Conservation (phyloP, 2,888 invertebrate genomes). For the Tipula helvola region DNA sequence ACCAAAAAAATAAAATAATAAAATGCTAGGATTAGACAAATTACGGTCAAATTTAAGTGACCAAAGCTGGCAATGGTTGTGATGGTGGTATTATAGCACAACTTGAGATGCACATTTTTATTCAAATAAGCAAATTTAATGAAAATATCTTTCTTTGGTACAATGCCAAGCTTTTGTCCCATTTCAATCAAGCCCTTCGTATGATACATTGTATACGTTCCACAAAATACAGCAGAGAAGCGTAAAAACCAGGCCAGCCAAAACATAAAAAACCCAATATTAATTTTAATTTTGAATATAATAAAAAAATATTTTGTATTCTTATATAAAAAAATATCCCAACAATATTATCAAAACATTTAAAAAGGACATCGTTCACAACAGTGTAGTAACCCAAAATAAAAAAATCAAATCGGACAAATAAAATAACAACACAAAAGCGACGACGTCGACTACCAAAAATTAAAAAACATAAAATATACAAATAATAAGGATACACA, state of each 20-base stretch:
- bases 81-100: not conserved
- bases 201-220: not conserved
- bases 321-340: not conserved
- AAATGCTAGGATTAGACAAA: not conserved
- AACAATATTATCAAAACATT: not conserved
- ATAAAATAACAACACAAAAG: not conserved
- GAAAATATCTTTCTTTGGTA: not conserved
- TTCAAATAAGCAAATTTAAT: not conserved
- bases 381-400: not conserved
- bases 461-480: not conserved
- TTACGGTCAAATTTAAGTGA: not conserved
- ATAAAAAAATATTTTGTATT: not conserved
- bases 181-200: not conserved
- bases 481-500: not conserved
- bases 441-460: not conserved
- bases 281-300: not conserved
- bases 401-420: not conserved
- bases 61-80: not conserved
- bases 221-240: not conserved
- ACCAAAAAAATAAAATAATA: not conserved
- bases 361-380: not conserved
- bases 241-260: not conserved
- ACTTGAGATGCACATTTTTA: not conserved
- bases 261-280: not conserved
- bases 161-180: not conserved